These are phyloP conservation scores for Tauraco hartlaubi DNA, from an alignment of 2,797 vertebrate genomes.

Conservation along the genomic window DNA sequence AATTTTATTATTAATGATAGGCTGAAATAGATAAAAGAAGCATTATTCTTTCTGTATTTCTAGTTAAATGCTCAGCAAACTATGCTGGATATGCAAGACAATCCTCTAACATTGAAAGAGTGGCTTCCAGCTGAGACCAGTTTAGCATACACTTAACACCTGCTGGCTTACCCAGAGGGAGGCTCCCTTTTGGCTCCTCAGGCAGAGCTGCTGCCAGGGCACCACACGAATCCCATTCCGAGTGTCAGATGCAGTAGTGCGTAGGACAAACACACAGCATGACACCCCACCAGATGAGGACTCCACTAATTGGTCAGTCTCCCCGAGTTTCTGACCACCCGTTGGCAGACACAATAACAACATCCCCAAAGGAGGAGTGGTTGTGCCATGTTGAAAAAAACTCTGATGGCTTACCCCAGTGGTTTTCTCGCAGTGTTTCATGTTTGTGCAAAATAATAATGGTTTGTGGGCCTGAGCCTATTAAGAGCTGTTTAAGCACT, in stretches of 20 bases:
- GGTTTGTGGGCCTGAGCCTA: neutral
- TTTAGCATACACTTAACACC: conserved; percentile 17
- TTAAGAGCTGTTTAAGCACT: neutral
- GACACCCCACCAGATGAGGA: neutral
- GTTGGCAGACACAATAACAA: neutral
- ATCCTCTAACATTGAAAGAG: neutral
- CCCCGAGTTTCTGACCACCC: neutral
- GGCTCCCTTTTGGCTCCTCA: conserved; percentile 28
- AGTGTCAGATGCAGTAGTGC: neutral
- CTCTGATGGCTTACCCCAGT: neutral
- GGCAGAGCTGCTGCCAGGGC: conserved; percentile 43
- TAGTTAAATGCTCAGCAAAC: conserved; percentile 9
- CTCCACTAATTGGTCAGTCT: neutral
- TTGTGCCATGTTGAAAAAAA: neutral
- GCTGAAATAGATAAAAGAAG: conserved; percentile 22
- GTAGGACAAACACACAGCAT: neutral
- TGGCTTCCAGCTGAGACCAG: conserved; percentile 51
- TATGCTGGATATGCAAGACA: neutral
- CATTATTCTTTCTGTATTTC: neutral
- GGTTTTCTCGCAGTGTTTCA: neutral
- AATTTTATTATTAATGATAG: conserved; percentile 30
- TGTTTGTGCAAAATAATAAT: neutral
- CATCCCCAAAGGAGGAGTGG: neutral
- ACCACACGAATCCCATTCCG: neutral
- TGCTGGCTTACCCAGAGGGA: conserved; percentile 7